phyloP scores from a whole-genome alignment of 2,113 vertebrate genomes.

The Myrmecobius fasciatus region DNA sequence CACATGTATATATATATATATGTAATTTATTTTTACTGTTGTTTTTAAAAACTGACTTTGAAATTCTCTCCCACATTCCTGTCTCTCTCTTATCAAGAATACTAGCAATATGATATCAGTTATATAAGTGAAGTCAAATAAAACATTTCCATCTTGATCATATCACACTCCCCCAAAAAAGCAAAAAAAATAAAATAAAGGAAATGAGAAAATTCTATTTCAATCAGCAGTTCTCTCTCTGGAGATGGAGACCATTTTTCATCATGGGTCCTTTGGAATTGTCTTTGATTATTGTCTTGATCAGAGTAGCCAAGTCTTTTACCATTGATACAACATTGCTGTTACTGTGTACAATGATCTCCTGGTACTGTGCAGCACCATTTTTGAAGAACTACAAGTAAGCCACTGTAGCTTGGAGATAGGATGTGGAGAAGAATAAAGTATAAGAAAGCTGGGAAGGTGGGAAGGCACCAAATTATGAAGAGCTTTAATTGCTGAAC shows the following conservation, averaged over 20 bases:
- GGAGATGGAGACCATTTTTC: neutral
- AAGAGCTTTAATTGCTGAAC: neutral
- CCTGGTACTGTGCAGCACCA: neutral
- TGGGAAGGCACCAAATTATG: neutral
- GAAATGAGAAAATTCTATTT: neutral
- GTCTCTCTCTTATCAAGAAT: neutral
- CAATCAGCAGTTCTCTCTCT: neutral
- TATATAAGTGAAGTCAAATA: neutral
- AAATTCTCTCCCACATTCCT: neutral
- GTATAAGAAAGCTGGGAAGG: neutral
- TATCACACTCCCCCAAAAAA: neutral
- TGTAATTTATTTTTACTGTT: neutral
- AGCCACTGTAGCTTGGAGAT: neutral
- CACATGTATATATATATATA: no score
- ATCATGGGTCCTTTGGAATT: neutral
- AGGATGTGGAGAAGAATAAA: neutral
- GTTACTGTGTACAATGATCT: neutral
- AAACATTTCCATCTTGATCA: neutral
- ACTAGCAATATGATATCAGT: neutral
- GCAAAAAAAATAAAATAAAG: neutral
- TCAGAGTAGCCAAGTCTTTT: neutral
- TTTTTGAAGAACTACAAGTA: neutral
- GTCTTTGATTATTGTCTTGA: neutral
- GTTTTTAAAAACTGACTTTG: neutral
- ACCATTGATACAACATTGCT: neutral